Base-by-base conservation (phyloP, 2,113 vertebrate genomes). In the Thryonomys swinderianus region DNA sequence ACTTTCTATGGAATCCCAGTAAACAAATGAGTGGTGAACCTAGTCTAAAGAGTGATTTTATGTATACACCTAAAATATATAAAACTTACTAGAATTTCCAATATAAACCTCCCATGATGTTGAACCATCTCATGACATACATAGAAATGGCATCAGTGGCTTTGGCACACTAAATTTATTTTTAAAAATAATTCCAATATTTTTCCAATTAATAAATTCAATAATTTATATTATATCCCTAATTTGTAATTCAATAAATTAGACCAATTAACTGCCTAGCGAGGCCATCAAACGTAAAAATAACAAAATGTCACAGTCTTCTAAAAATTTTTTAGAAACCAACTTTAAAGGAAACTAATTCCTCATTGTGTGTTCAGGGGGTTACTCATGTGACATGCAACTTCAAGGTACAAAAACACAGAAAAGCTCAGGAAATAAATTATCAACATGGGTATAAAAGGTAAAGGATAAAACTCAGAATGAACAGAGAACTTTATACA, bases 21-120 rank as follows among this genome's bases (percentile, higher is more conserved):
- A 84, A 95, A 96, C 67, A 95, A 93, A 85, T 79, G 27, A 64
- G 90, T 73, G 59, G 3, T 5, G 14, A 95, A n/a, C 4, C 9
- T 16, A 78, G 55, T 67, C 32, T 85, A 83, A 25, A 67, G 86
- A 66, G 14, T 55, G 30, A 30, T 84, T 93, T n/a, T n/a, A n/a
- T n/a, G 64, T 5, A 79, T 20, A 79, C 0, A 55, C 3, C 59
- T 95, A 53, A 73, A 61, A 69, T 85, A 88, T 78, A 3, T n/a
- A 96, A 20, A 4, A 91, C 48, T 74, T 69, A 69, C 16, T 48
- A 1, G 40, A 34, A 5, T 51, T 90, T 78, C 67, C 51, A 11
- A 13, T 14, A 84, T 80, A 86, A 32, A 18, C 21, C 42, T 18
- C n/a, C 27, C 53, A 53, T 34, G n/a, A 66, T 14, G n/a, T 13